Evolutionary conservation across 2,113 vertebrate genomes (phyloP).

Genomic region (Perca flavescens): DNA sequence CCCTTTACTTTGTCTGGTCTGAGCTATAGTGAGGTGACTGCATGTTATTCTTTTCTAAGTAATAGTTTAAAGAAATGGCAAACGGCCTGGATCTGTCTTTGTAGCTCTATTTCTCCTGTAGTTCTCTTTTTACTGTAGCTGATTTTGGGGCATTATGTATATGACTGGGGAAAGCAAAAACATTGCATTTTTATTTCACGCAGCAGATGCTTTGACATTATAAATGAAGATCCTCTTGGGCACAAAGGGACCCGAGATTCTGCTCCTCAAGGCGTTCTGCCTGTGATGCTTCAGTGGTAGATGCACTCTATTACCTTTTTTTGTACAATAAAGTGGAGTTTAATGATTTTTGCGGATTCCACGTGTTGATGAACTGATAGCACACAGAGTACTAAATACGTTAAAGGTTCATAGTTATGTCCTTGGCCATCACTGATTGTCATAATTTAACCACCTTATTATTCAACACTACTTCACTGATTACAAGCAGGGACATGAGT

Average conservation of each 20-base stretch:
- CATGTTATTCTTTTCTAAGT: not conserved
- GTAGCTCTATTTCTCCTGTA: not conserved
- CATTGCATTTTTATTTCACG: not conserved
- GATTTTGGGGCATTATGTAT: not conserved
- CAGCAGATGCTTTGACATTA: not conserved
- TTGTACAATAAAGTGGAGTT: not conserved
- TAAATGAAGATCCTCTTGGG: not conserved
- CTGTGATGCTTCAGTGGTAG: not conserved
- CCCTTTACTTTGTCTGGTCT: not conserved
- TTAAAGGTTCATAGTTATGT: not conserved
- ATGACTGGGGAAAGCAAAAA: not conserved
- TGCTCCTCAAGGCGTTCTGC: not conserved
- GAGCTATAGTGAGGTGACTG: not conserved
- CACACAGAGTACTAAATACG: not conserved
- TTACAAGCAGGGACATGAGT: constrained; percentile 1
- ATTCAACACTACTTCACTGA: constrained; percentile 29
- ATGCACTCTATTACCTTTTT: not conserved
- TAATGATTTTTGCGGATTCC: not conserved
- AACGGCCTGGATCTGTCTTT: not conserved
- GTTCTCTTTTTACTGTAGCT: not conserved
- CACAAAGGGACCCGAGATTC: not conserved
- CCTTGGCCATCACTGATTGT: constrained; percentile 10
- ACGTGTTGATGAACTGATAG: not conserved
- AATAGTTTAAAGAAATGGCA: not conserved
- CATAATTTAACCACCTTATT: not conserved